A percentile compares a stretch with the other conserved stretches of the same genome.
These are phyloP conservation scores for Drosophila sulfurigaster DNA, from an alignment of 1,140 invertebrate species.

Conservation along the genomic window DNA sequence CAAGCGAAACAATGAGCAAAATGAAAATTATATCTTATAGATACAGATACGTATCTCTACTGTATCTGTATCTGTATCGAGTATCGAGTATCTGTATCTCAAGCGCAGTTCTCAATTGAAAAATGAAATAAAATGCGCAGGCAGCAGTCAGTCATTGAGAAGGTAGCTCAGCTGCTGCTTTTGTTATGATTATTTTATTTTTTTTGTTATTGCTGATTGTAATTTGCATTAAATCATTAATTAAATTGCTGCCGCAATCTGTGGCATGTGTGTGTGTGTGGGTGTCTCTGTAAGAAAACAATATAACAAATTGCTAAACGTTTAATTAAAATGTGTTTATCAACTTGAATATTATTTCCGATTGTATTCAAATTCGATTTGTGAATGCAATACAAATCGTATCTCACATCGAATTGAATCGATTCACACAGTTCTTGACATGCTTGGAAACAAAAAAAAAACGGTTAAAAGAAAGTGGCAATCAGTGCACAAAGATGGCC, in stretches of 20 bases:
- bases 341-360: slow-evolving; percentile 48
- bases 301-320: slow-evolving; percentile 10
- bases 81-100: slow-evolving; percentile 20
- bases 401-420: background rate
- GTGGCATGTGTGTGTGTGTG: slow-evolving; percentile 32
- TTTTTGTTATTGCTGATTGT: slow-evolving; percentile 36
- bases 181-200: slow-evolving; percentile 28
- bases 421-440: slow-evolving; percentile 66
- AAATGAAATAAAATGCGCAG: slow-evolving; percentile 37
- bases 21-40: slow-evolving; percentile 28
- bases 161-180: slow-evolving; percentile 7
- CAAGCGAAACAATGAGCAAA: slow-evolving; percentile 3
- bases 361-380: slow-evolving; percentile 36
- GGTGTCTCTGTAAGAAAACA: slow-evolving; percentile 22
- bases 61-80: slow-evolving; percentile 16
- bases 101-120: slow-evolving; percentile 31
- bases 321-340: slow-evolving; percentile 49
- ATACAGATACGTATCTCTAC: slow-evolving; percentile 8
- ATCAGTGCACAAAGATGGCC: slow-evolving; percentile 24
- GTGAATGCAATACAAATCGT: slow-evolving; percentile 36
- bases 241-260: slow-evolving; percentile 49
- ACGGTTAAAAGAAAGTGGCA: slow-evolving; percentile 78
- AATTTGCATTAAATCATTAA: slow-evolving; percentile 68
- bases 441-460: slow-evolving; percentile 29
- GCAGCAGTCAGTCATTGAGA: slow-evolving; percentile 16